These are phyloP conservation scores for Leptodirus hochenwartii DNA, from an alignment of 2,888 invertebrate species.

Conservation along the genomic window DNA sequence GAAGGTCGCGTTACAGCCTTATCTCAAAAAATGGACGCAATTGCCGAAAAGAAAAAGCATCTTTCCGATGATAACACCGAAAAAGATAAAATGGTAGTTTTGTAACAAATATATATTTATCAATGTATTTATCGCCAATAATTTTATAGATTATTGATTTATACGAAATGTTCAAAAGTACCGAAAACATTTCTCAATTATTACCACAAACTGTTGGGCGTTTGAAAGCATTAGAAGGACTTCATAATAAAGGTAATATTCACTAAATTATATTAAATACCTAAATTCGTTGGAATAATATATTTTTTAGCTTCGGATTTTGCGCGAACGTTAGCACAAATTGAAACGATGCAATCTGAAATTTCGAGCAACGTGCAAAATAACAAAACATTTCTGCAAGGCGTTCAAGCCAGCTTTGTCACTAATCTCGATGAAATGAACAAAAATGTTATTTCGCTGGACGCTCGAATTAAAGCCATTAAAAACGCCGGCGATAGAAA, in stretches of 20 bases:
- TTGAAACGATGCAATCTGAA: slow-evolving; percentile 57
- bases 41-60: slow-evolving; percentile 36
- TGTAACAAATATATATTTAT: slow-evolving; percentile 2
- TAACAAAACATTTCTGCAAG: slow-evolving; percentile 58
- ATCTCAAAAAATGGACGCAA: slow-evolving; percentile 56
- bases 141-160: slow-evolving; percentile 52
- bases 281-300: background rate
- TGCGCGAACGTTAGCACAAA: slow-evolving; percentile 62
- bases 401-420: slow-evolving; percentile 65
- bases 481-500: too few relatives aligned
- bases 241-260: slow-evolving; percentile 73
- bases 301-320: slow-evolving; percentile 63
- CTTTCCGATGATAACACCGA: slow-evolving; percentile 38
- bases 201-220: slow-evolving; percentile 66
- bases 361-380: slow-evolving; percentile 54
- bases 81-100: slow-evolving; percentile 30
- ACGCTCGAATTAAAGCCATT: slow-evolving; percentile 47
- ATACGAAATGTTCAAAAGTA: slow-evolving; percentile 74
- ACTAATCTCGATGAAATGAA: slow-evolving; percentile 62
- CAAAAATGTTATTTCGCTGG: slow-evolving; percentile 55
- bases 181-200: slow-evolving; percentile 62
- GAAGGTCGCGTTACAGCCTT: slow-evolving; percentile 64
- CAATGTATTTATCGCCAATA: too few relatives aligned
- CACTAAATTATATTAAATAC: background rate
- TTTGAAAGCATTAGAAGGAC: slow-evolving; percentile 66